A percentile compares a stretch with the other conserved stretches of the same genome.
Conservation (phyloP, 37 sponge, comb jelly and placozoan species). For the Beroe ovata region DNA sequence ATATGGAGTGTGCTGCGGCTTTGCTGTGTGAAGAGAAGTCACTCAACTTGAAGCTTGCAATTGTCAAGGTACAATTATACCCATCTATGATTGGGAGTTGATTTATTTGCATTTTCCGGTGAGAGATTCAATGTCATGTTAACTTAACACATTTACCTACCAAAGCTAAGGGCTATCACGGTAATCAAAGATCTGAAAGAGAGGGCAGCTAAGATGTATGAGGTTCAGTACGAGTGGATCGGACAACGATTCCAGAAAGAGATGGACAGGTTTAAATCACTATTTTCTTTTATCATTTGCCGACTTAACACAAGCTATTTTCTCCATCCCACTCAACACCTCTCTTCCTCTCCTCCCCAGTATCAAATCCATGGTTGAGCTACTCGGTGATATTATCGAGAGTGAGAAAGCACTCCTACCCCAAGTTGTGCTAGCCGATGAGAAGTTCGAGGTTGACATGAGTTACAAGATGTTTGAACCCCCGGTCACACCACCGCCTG, state of each 20-base stretch:
- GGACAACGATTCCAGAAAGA: conserved; percentile 75
- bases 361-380: conserved; percentile 73
- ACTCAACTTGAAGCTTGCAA: conserved; percentile 17
- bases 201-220: conserved; percentile 69
- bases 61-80: conserved; percentile 27
- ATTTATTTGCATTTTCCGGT: too few relatives aligned
- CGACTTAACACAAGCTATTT: too few relatives aligned
- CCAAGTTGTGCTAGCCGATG: conserved; percentile 73
- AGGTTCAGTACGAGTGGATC: conserved; percentile 80
- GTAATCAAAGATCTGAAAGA: conserved; percentile 60
- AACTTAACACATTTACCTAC: too few relatives aligned
- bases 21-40: conserved; percentile 20
- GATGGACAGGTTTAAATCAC: conserved; percentile 75
- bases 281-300: too few relatives aligned
- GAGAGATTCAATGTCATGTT: too few relatives aligned
- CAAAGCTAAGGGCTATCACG: conserved; percentile 24
- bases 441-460: conserved; percentile 72
- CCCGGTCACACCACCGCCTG: conserved; percentile 76
- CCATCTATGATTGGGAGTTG: too few relatives aligned
- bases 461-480: conserved; percentile 71
- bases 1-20: conserved; percentile 16
- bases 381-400: conserved; percentile 83
- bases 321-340: too few relatives aligned
- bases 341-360: too few relatives aligned
- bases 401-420: conserved; percentile 75